These are phyloP conservation scores for Drosophila carrolli DNA, from an alignment of 1,140 invertebrate species.

Conservation along the genomic window DNA sequence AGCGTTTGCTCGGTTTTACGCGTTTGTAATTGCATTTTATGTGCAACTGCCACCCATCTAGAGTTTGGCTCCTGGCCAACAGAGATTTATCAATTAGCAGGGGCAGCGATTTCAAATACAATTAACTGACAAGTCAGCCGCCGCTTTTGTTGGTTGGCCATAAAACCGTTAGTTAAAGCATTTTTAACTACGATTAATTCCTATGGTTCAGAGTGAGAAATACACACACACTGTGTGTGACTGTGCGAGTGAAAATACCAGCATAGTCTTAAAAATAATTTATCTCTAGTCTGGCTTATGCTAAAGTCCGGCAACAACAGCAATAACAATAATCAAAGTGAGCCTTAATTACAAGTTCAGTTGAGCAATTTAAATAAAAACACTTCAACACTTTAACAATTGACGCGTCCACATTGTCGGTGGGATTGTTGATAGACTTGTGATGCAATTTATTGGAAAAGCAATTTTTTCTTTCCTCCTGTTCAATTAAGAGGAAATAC, in stretches of 20 bases:
- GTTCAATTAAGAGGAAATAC: slow-evolving; percentile 49
- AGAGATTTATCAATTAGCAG: slow-evolving; percentile 75
- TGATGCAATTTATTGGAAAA: slow-evolving; percentile 80
- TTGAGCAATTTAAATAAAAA: slow-evolving; percentile 81
- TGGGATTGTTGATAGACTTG: slow-evolving; percentile 46
- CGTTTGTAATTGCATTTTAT: slow-evolving; percentile 78
- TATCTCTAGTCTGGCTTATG: slow-evolving; percentile 25
- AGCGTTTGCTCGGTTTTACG: slow-evolving; percentile 60
- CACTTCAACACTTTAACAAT: slow-evolving; percentile 81
- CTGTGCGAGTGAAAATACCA: slow-evolving; percentile 33
- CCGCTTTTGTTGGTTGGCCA: slow-evolving; percentile 55
- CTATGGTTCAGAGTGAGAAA: slow-evolving; percentile 59
- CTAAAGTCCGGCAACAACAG: slow-evolving; percentile 24
- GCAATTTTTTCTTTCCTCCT: slow-evolving; percentile 34
- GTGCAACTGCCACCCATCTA: slow-evolving; percentile 51
- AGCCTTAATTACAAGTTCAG: slow-evolving; percentile 79
- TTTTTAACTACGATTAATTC: slow-evolving; percentile 75
- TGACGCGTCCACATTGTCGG: slow-evolving; percentile 50
- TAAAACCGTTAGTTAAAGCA: slow-evolving; percentile 76
- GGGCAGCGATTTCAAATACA: slow-evolving; percentile 74
- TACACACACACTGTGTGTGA: slow-evolving; percentile 12
- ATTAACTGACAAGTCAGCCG: slow-evolving; percentile 67
- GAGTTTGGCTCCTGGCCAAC: slow-evolving; percentile 21
- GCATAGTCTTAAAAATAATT: slow-evolving; percentile 56
- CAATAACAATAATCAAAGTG: slow-evolving; percentile 51